Base-by-base conservation (phyloP, 2,797 vertebrate genomes). In the Rachycentron canadum region DNA sequence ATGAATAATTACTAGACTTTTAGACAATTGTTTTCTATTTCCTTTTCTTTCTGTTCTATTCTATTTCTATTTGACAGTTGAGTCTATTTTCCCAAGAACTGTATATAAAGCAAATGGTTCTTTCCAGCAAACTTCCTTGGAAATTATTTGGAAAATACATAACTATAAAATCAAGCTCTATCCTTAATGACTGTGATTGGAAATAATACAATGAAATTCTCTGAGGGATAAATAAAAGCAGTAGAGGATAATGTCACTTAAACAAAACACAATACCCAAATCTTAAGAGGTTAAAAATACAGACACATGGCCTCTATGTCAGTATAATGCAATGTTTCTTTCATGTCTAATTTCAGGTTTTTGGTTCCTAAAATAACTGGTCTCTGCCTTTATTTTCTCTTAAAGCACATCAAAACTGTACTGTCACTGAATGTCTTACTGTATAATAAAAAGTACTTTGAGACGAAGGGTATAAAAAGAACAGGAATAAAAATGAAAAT, bases 401-500 rank as follows among this genome's bases (percentile, higher is more conserved):
- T 69, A 73, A 70, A 10, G 34, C 12, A 49, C 59, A 28, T 53
- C 58, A 38, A 72, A 41, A 70, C 73, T 73, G 76, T 56, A 49
- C 26, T 6, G 49, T 38, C 56, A 75, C 40, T 65, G 47, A 71
- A 63, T 71, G 57, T 60, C 65, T 76, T 50, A 30, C 62, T 55
- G 55, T 67, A 38, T 36, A 71, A 79, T 69, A 76, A 83, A 78
- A 79, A 68, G 66, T 19, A 41, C 65, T 74, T 47, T 75, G 74
- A 69, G 53, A 62, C 43, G 69, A 77, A 30, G 73, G 52, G 57
- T 57, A 56, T 60, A 64, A 81, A 76, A 76, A 86, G 63, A 81
- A 69, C 28, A 63, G 67, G 57, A 77, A 62, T 52, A 43, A 67
- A 57, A 82, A 75, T 76, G 45, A 85, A 89, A 82, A 85, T 78